Base-by-base conservation (phyloP, 2,797 vertebrate species). In the Phataginus tetradactyla region DNA sequence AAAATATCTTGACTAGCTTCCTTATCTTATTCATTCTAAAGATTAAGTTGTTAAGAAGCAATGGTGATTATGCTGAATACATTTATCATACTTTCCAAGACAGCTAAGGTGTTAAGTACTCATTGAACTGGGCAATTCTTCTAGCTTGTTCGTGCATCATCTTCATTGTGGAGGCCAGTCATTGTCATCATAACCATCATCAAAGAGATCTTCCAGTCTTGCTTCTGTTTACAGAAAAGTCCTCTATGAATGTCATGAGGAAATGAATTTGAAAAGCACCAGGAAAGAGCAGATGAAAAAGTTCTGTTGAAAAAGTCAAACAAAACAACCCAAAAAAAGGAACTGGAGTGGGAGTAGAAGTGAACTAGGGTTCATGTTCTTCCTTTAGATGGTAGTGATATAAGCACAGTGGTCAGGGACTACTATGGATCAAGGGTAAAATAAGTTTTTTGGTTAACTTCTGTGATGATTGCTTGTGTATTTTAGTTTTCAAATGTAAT, bases 231-330 rank as follows among this genome's bases (percentile, higher is more conserved):
- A 55, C 9, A 59, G 39, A 86, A 77, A 92, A 75, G 11, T 10
- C 69, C 5, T 84, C 21, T 59, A 10, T 77, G 13, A 39, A n/a
- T n/a, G 55, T 45, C 42, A 39, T 49, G 57, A 87, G 63, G 55
- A 97, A 86, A n/a, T 84, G 45, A 92, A 88, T 53, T 45, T 68
- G n/a, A 92, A 75, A 90, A 88, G 49, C 13, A 92, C 11, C 32
- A 86, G 74, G 81, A 94, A 94, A 88, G 3, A 87, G 61, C 42
- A 94, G 39, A 83, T 88, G 12, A 80, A 92, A 95, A 93, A 87
- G 8, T 14, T 37, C 23, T n/a, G 15, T 29, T 86, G 55, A n/a
- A 79, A 83, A 90, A 74, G 10, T 11, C 77, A 92, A 90, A 80
- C 4, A 29, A 78, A 91, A 57, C 21, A 85, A 57, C 57, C 61